Percentiles rank a stretch among this genome's conserved stretches.
Conservation (phyloP, 2,113 vertebrate genomes). For the Polypterus bichir region DNA sequence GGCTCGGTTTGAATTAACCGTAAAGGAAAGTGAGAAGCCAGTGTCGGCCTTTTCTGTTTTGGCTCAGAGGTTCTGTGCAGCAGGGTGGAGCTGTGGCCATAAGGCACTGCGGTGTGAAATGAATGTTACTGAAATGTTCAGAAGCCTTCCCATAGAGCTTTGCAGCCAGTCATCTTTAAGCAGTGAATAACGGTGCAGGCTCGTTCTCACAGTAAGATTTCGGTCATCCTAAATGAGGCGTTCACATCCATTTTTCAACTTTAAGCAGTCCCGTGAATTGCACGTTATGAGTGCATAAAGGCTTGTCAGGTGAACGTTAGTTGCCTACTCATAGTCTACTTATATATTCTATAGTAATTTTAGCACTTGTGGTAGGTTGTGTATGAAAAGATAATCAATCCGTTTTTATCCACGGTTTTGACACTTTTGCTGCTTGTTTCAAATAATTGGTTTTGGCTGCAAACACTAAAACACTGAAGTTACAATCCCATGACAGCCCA, state of each 20-base stretch:
- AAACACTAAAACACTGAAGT: constrained; percentile 21
- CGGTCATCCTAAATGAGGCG: constrained; percentile 7
- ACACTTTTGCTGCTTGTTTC: constrained; percentile 5
- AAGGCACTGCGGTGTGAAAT: constrained; percentile 57
- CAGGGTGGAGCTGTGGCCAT: constrained; percentile 37
- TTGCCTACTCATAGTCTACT: too few species aligned
- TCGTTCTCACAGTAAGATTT: constrained; percentile 28
- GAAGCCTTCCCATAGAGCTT: constrained; percentile 18
- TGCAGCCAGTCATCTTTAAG: constrained; percentile 19
- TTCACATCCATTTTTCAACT: not conserved
- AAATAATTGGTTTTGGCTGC: constrained; percentile 15
- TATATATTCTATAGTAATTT: too few species aligned
- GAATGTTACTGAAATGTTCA: constrained; percentile 23
- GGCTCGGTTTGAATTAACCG: too few species aligned
- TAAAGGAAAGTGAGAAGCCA: too few species aligned
- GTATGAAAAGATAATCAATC: too few species aligned
- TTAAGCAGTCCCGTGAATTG: too few species aligned
- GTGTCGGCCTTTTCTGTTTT: constrained; percentile 7
- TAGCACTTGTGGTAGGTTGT: too few species aligned
- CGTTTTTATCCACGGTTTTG: too few species aligned
- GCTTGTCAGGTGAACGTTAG: constrained; percentile 24
- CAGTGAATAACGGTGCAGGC: constrained; percentile 19
- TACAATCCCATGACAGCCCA: constrained; percentile 13
- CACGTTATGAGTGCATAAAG: constrained; percentile 24
- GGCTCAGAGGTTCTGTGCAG: constrained; percentile 38